Base-by-base conservation (phyloP, 2,888 invertebrate species). In the Erpobdella octoculata region DNA sequence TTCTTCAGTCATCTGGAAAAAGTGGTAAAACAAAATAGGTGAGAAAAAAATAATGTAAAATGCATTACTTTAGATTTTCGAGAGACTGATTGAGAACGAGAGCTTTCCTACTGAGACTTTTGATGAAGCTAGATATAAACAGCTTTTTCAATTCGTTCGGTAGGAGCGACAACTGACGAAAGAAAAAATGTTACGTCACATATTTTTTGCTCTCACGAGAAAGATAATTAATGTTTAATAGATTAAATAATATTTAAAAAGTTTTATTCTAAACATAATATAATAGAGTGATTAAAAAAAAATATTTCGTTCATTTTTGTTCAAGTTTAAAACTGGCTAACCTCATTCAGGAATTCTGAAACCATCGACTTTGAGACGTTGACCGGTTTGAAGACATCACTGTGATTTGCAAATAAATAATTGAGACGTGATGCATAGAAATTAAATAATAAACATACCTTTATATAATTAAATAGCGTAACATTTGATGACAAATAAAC, bases 321-420 rank as follows among this genome's bases (percentile, higher is more conserved):
- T n/a, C n/a, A n/a, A n/a, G n/a, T n/a, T 15, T n/a, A 41, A 41
- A 41, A n/a, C 46, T 41, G n/a, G n/a, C 46, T 41, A 41, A 62
- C 62, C 35, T 62, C 62, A 1, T n/a, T n/a, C 8, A 62, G 35
- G 33, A 62, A 62, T 21, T 31, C 33, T 33, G 28, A 15, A 4
- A 62, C 21, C 9, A 62, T n/a, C n/a, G 62, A 62, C 33, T 21
- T 62, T 28, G 33, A 33, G 28, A 62, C 28, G 8, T 62, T 62
- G 3, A 62, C 62, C 6, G 62, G 35, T 33, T 62, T 62, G 62
- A 62, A 62, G 35, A 62, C 31, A n/a, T 62, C 62, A 33, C 62
- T 62, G 62, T 9, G 21, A 53, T n/a, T n/a, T n/a, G n/a, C n/a
- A n/a, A n/a, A n/a, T n/a, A n/a, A n/a, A n/a, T n/a, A n/a, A n/a